Evolutionary conservation across 2,888 invertebrate genomes (phyloP).

Genomic region (Aphidoletes aphidimyza): DNA sequence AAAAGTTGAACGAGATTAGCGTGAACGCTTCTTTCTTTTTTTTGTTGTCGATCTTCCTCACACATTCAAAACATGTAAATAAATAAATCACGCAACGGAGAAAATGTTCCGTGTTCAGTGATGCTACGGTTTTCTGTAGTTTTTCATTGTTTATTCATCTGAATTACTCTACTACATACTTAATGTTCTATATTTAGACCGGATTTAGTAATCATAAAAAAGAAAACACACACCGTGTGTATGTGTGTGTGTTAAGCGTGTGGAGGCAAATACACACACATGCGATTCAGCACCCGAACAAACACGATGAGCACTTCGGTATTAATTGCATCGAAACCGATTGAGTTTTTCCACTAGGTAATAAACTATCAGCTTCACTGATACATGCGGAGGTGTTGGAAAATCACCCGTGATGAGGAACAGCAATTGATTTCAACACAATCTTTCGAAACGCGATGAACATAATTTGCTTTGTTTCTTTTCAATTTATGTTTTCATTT

Average conservation of each 20-base stretch:
- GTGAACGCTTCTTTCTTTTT: neutral
- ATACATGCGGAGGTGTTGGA: slow-evolving; percentile 21
- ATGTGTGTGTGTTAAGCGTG: neutral
- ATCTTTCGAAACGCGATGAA: slow-evolving; percentile 22
- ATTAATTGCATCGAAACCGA: neutral
- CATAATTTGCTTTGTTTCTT: neutral
- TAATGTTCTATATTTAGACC: slow-evolving; percentile 34
- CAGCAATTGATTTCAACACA: slow-evolving; percentile 37
- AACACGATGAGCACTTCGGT: too few species aligned
- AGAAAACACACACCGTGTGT: neutral
- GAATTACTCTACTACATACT: neutral
- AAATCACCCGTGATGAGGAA: neutral
- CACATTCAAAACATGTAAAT: neutral
- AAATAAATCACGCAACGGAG: slow-evolving; percentile 31
- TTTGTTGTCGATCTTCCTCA: neutral
- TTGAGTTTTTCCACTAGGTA: neutral
- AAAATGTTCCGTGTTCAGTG: slow-evolving; percentile 15
- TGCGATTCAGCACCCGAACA: neutral
- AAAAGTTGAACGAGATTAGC: neutral
- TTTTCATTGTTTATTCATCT: slow-evolving; percentile 32
- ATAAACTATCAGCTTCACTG: slow-evolving; percentile 50
- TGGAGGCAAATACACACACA: neutral
- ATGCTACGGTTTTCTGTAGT: slow-evolving; percentile 33
- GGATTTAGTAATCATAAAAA: neutral
- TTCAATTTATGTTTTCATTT: neutral